Conservation (phyloP, 1,140 invertebrate species). For the Panagrolaimus sp. region DNA sequence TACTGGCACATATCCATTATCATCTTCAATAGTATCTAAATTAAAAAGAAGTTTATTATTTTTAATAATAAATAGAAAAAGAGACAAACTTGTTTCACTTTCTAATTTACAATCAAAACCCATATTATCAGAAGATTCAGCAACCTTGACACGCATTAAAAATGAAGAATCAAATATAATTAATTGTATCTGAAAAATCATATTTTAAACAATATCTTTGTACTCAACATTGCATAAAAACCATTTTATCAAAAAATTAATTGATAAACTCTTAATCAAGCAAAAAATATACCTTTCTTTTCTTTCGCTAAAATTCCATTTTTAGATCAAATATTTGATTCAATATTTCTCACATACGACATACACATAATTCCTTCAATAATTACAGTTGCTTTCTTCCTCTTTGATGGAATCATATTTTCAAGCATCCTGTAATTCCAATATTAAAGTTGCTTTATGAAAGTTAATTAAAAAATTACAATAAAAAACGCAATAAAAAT, state of each 20-base stretch:
- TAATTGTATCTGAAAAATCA: constrained; percentile 28
- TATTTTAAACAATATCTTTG: too few species aligned
- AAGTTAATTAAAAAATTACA: too few species aligned
- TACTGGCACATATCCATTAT: too few species aligned
- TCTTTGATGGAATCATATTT: too few species aligned
- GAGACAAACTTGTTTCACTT: constrained; percentile 1
- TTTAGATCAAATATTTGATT: constrained; percentile 66
- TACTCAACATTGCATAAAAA: too few species aligned
- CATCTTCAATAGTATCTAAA: too few species aligned
- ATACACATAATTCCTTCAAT: constrained; percentile 80
- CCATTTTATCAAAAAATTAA: not conserved
- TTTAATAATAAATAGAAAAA: too few species aligned
- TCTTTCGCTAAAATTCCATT: constrained; percentile 24
- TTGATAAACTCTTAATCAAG: not conserved
- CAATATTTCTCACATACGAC: constrained; percentile 88
- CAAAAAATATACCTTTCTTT: constrained; percentile 21
- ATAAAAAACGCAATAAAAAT: too few species aligned
- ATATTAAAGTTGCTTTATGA: too few species aligned
- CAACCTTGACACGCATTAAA: constrained; percentile 28
- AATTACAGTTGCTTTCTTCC: not conserved
- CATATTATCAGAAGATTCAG: constrained; percentile 42
- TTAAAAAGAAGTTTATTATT: too few species aligned
- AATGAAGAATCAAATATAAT: constrained; percentile 28
- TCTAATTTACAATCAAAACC: constrained; percentile 41
- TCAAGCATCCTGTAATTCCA: too few species aligned